phyloP scores from a whole-genome alignment of 92 coral and sea anemone species.

The Zoanthus gigantus region DNA sequence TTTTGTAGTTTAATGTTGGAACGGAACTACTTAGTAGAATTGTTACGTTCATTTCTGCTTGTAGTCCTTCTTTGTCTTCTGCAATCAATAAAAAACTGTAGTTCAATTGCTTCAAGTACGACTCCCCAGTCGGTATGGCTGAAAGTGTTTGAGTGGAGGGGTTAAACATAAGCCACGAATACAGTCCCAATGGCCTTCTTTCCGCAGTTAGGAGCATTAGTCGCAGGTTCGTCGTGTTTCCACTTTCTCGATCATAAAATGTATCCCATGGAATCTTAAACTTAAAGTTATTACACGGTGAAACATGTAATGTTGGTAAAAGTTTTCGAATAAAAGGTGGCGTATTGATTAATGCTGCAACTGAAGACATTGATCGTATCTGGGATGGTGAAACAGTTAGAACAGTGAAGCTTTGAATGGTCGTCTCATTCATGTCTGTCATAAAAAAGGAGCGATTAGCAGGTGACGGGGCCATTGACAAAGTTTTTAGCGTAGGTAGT shows the following conservation, averaged over 20 bases:
- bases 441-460: not conserved
- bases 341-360: not conserved
- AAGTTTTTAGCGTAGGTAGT: not conserved
- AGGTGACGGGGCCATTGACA: not conserved
- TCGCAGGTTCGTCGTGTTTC: conserved; percentile 45
- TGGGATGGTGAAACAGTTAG: conserved; percentile 16
- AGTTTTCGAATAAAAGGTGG: conserved; percentile 25
- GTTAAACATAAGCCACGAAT: conserved; percentile 52
- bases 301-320: not conserved
- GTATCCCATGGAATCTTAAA: conserved; percentile 47
- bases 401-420: not conserved
- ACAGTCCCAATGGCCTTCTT: conserved; percentile 26
- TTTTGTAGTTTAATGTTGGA: conserved; percentile 40
- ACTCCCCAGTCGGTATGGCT: conserved; percentile 40
- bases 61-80: conserved; percentile 45
- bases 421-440: not conserved
- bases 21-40: conserved; percentile 14
- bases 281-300: conserved; percentile 4
- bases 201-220: conserved; percentile 27
- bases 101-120: conserved; percentile 24
- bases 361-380: not conserved
- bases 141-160: conserved; percentile 24
- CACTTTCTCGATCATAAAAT: conserved; percentile 54
- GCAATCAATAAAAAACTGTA: conserved; percentile 56
- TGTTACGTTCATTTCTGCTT: conserved; percentile 39